A percentile compares a stretch with the other conserved stretches of the same genome.
Evolutionary conservation across 2,888 invertebrate genomes (phyloP).

Genomic region (Drosophila incognita): DNA sequence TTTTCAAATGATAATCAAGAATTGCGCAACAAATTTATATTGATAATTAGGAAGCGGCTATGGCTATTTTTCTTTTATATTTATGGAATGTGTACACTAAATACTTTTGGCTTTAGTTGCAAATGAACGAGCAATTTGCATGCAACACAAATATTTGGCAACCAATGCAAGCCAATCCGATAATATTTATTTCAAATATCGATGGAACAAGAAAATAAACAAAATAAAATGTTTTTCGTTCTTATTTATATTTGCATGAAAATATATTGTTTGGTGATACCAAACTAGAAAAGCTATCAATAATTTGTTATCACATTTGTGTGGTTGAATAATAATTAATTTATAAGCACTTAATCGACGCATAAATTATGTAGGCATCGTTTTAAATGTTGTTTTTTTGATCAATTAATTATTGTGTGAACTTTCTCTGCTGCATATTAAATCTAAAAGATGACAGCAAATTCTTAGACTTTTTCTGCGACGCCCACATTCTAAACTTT

Average conservation of each 20-base stretch:
- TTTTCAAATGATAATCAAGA: slow-evolving; percentile 16
- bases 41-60: slow-evolving; percentile 48
- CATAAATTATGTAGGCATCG: neutral
- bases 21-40: slow-evolving; percentile 38
- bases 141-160: slow-evolving; percentile 21
- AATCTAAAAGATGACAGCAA: neutral
- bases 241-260: neutral
- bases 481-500: slow-evolving; percentile 29
- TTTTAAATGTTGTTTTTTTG: neutral
- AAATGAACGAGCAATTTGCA: slow-evolving; percentile 37
- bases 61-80: neutral
- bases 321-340: neutral
- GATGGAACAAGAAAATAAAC: neutral
- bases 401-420: neutral
- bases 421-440: neutral
- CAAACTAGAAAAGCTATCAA: neutral
- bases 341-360: neutral
- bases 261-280: neutral
- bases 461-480: slow-evolving; percentile 10
- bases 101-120: slow-evolving; percentile 1
- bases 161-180: neutral
- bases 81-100: neutral
- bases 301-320: neutral
- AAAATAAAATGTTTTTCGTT: neutral
- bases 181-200: neutral